These are phyloP conservation scores for Polylopha cassiicola DNA, from an alignment of 2,888 invertebrate genomes.

Conservation along the genomic window DNA sequence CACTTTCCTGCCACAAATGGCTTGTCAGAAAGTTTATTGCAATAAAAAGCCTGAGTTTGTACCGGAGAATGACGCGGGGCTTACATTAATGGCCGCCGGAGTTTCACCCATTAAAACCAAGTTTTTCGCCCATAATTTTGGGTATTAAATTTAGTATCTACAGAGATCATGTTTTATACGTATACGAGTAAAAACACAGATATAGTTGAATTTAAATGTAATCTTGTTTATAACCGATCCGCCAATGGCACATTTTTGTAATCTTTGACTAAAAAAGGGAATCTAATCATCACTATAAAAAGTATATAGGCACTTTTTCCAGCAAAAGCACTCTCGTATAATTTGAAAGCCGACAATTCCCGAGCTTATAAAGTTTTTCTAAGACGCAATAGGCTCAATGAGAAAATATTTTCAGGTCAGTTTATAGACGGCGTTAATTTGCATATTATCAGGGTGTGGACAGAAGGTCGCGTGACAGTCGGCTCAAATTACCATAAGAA, in stretches of 20 bases:
- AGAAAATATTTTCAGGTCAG: constrained; percentile 66
- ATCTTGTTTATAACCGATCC: constrained; percentile 10
- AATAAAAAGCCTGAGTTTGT: constrained; percentile 65
- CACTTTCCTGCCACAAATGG: constrained; percentile 67
- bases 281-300: too few relatives aligned
- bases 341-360: too few relatives aligned
- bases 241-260: too few relatives aligned
- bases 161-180: constrained; percentile 22
- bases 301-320: too few relatives aligned
- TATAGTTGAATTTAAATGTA: constrained; percentile 17
- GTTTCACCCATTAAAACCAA: constrained; percentile 56
- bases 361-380: constrained; percentile 36
- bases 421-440: constrained; percentile 63
- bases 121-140: constrained; percentile 41
- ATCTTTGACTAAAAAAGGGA: too few relatives aligned
- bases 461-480: constrained; percentile 71
- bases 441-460: constrained; percentile 73
- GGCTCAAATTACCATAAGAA: constrained; percentile 69
- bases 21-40: constrained; percentile 72
- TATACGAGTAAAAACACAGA: constrained; percentile 14
- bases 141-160: constrained; percentile 30
- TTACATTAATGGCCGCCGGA: constrained; percentile 64
- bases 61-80: constrained; percentile 61
- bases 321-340: too few relatives aligned
- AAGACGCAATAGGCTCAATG: constrained; percentile 46